Conservation (phyloP, 2,888 invertebrate genomes). For the Amphipoea oculea region DNA sequence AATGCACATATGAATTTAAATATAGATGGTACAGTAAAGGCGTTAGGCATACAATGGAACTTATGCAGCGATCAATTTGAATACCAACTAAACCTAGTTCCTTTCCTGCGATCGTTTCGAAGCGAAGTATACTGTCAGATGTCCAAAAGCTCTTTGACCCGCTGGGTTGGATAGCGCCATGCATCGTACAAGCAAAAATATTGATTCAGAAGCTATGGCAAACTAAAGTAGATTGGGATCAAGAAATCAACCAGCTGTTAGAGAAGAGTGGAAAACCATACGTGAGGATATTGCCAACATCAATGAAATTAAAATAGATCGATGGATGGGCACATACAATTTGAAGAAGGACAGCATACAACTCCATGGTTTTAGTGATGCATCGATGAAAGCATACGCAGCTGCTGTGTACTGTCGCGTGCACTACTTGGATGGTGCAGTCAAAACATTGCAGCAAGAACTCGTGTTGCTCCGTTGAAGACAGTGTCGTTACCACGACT, state of each 20-base stretch:
- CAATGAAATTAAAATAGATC: too few species aligned
- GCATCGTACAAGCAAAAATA: background rate
- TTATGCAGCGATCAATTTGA: background rate
- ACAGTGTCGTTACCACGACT: background rate
- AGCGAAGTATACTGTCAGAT: constrained; percentile 10
- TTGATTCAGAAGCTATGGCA: constrained; percentile 1
- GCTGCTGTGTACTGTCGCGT: constrained; percentile 8
- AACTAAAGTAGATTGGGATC: constrained; percentile 11
- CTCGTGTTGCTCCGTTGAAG: background rate
- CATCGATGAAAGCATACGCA: constrained; percentile 12
- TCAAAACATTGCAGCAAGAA: background rate
- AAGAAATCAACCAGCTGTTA: background rate
- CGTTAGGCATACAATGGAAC: constrained; percentile 2
- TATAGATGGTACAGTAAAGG: constrained; percentile 9
- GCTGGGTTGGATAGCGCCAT: background rate
- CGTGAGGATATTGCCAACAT: background rate
- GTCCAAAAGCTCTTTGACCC: constrained; percentile 11
- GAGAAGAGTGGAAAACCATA: background rate
- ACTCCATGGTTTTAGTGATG: constrained; percentile 16
- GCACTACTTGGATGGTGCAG: background rate
- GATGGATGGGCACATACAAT: too few species aligned
- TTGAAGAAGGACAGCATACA: background rate
- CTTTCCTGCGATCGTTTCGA: background rate
- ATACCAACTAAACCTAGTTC: background rate
- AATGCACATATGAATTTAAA: background rate